Base-by-base conservation (phyloP, 2,888 invertebrate genomes). In the Parnassius smintheus region DNA sequence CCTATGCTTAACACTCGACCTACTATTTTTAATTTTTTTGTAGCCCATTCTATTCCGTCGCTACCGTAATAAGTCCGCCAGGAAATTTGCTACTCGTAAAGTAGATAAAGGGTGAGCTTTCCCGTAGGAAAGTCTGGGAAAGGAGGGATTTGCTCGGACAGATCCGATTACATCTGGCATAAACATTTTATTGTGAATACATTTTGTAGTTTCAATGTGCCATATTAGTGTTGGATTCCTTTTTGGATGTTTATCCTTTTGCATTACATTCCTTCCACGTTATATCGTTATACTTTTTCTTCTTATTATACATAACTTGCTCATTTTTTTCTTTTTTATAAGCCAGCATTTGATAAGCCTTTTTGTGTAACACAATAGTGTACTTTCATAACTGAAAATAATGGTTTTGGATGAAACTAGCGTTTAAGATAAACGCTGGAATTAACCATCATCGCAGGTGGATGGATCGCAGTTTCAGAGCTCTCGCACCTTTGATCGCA, bases 81-180 rank as follows among this genome's bases (percentile, higher is more conserved):
- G 70, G 68, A 70, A 67, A 70, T 71, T 71, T 70, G 68, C 66
- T 65, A 65, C 65, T 65, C 66, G 68, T 70, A 70, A 68, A 69
- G 56, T 66, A 66, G 68, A 70, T 72, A 66, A 67, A 68, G 66
- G 66, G 67, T 64, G 65, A 69, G 56, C 63, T 56, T 50, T 68
- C 63, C 65, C 65, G 55, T 46, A 61, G 61, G 60, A 68, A 66
- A 68, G 68, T 70, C 68, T 67, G 67, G 65, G 64, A 66, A 62
- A 64, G 68, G 46, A 59, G 63, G 62, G 70, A 69, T 71, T 66
- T 65, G 65, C 61, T 56, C 68, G 65, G 66, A 70, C 66, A 66
- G 68, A 68, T 67, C 66, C 69, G 69, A 64, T 68, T 64, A 62
- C 63, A 65, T 63, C 59, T 60, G 57, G 65, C 63, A 56, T 63